Evolutionary conservation across 2,797 vertebrate species (phyloP).

Genomic region (Carcharodon carcharias): DNA sequence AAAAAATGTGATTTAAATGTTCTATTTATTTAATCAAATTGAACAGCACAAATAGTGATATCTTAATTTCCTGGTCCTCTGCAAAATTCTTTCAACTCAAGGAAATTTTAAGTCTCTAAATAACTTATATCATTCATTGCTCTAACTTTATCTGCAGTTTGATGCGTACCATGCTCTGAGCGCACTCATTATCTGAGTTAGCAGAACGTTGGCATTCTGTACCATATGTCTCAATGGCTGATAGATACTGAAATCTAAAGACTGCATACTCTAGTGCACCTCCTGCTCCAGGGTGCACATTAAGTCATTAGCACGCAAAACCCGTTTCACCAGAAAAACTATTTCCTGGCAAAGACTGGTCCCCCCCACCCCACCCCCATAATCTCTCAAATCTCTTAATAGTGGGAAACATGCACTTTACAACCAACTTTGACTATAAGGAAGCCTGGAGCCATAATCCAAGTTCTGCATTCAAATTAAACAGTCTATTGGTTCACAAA

Average conservation of each 20-base stretch:
- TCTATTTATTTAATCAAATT: neutral
- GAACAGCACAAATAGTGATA: neutral
- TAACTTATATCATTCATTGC: neutral
- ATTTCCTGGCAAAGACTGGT: neutral
- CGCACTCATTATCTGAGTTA: neutral
- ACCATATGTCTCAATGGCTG: neutral
- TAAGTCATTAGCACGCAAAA: neutral
- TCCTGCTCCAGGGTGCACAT: neutral
- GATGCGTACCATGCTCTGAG: neutral
- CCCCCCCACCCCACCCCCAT: too few relatives aligned
- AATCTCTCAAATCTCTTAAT: neutral
- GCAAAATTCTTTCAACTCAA: neutral
- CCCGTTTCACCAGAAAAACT: neutral
- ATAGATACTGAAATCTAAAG: neutral
- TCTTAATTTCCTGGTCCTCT: neutral
- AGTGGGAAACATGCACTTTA: neutral
- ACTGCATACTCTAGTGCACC: neutral
- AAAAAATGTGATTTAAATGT: neutral
- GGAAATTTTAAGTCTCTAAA: neutral
- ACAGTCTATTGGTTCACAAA: neutral
- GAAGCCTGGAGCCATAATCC: neutral
- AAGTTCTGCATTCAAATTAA: neutral
- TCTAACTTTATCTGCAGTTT: neutral
- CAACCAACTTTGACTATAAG: neutral
- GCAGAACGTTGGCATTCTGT: neutral